Evolutionary conservation across 2,888 invertebrate species (phyloP).

Genomic region (Dynastes maya): DNA sequence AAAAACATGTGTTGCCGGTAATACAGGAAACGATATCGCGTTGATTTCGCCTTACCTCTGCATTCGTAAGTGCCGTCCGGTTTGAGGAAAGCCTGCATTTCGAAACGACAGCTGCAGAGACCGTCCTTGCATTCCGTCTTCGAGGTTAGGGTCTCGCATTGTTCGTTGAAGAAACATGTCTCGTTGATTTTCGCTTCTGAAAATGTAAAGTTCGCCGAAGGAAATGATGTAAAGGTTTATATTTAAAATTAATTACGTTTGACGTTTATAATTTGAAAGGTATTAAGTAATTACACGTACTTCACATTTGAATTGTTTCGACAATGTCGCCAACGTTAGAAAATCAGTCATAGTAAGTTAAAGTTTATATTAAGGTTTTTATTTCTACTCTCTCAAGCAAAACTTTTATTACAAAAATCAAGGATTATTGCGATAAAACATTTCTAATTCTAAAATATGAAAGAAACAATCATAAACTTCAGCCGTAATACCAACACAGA

Average conservation of each 20-base stretch:
- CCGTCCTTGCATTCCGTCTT: slow-evolving; percentile 88
- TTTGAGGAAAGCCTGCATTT: slow-evolving; percentile 81
- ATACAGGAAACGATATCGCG: neutral
- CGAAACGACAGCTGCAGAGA: slow-evolving; percentile 85
- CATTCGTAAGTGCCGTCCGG: slow-evolving; percentile 83
- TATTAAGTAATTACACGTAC: too few relatives aligned
- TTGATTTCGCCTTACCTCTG: slow-evolving; percentile 75
- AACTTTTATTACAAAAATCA: too few relatives aligned
- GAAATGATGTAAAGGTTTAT: neutral
- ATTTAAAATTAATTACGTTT: neutral
- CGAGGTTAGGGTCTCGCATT: slow-evolving; percentile 82
- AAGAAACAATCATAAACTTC: neutral
- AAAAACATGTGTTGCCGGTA: neutral
- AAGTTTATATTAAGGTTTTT: too few relatives aligned
- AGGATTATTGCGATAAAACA: neutral
- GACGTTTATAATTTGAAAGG: neutral
- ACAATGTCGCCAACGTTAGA: too few relatives aligned
- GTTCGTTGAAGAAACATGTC: slow-evolving; percentile 87
- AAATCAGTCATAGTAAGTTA: too few relatives aligned
- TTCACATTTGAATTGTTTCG: too few relatives aligned
- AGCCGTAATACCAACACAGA: too few relatives aligned
- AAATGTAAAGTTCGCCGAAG: slow-evolving; percentile 63
- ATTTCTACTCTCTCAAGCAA: too few relatives aligned
- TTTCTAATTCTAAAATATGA: neutral
- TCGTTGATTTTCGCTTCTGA: slow-evolving; percentile 87